phyloP scores from a whole-genome alignment of 2,888 invertebrate species.

The Clepsis dumicolana region DNA sequence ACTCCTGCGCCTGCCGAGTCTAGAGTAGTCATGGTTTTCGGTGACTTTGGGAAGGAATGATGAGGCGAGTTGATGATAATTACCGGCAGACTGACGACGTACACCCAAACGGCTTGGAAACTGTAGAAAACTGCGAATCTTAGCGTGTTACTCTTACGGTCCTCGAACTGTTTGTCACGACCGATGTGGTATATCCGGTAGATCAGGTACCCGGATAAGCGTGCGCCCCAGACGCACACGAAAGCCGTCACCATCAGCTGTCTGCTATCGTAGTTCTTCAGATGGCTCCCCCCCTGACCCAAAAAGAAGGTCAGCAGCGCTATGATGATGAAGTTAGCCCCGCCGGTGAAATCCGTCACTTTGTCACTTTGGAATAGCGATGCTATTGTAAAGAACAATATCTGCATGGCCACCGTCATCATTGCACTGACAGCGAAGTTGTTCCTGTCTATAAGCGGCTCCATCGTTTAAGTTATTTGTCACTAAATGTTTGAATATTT shows the following conservation, averaged over 20 bases:
- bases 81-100: constrained; percentile 95
- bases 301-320: constrained; percentile 95
- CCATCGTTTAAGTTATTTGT: constrained; percentile 81
- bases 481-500: constrained; percentile 66
- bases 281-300: constrained; percentile 90
- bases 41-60: constrained; percentile 90
- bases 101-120: constrained; percentile 97
- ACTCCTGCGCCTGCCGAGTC: constrained; percentile 95
- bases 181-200: constrained; percentile 96
- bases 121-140: constrained; percentile 97
- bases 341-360: constrained; percentile 97
- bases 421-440: constrained; percentile 95
- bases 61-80: constrained; percentile 95
- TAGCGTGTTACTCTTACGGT: constrained; percentile 93
- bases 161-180: constrained; percentile 96
- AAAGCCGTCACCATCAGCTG: constrained; percentile 96
- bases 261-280: constrained; percentile 93
- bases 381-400: constrained; percentile 95
- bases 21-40: constrained; percentile 94
- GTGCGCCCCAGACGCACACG: constrained; percentile 94
- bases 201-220: constrained; percentile 95
- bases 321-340: constrained; percentile 96
- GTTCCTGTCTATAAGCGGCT: constrained; percentile 92
- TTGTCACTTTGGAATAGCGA: constrained; percentile 95
- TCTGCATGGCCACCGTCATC: constrained; percentile 93